Evolutionary conservation across 2,888 invertebrate species (phyloP), one percentile per base, ranked within the genome.

Genomic region (Euzetes globulus): DNA sequence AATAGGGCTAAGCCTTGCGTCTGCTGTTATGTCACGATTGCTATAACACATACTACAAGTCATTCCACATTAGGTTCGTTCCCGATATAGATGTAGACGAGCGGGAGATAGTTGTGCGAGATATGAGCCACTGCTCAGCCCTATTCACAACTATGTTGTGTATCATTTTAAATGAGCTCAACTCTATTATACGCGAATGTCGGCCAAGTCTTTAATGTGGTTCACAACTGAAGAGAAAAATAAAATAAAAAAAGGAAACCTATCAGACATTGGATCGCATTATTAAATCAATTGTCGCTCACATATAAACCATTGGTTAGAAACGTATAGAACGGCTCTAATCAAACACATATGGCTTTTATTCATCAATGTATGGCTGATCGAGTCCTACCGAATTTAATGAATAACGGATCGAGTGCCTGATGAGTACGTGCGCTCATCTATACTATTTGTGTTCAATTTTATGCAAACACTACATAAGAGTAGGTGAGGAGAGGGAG

Each of bases 261-360:
- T 58, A 58, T 58, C 58, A 25, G 25, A 19, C 58, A 58, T 55
- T 55, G 19, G 55, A 55, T 55, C 25, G 25, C n/a, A 55, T 55
- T 55, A 55, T 55, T 55, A 22, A 55, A 55, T 55, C 11, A 55
- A 22, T 55, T 55, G 19, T 22, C 7, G 55, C 19, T 19, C 22
- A 22, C 22, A 22, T 55, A 22, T 55, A 22, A 55, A 22, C 7
- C 55, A 22, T 11, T 55, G 25, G 9, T 22, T 33, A 6, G 33
- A 33, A 33, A 55, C n/a, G 22, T 55, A 55, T 55, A 55, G 11
- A 17, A 22, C 25, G 17, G 25, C 17, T 63, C 63, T 63, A 63
- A 63, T 63, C 63, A 63, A 63, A 63, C n/a, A 27, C 63, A 63
- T 63, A 63, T 63, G 63, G 19, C 15, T 63, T 63, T 63, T 63